Evolutionary conservation across 2,888 invertebrate genomes (phyloP).

Genomic region (Drosophila testacea): DNA sequence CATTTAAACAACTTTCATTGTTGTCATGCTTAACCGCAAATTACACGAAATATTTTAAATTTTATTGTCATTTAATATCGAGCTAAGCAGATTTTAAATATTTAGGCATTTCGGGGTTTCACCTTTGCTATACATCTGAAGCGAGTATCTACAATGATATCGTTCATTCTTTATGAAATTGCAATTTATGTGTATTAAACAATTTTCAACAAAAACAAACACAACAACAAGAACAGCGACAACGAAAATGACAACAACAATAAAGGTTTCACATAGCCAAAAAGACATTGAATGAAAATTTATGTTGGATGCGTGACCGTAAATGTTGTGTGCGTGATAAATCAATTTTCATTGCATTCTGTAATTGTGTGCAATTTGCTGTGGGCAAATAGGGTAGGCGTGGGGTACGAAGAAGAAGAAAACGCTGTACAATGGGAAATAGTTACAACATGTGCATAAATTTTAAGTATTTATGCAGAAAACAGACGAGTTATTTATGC

Average conservation of each 20-base stretch:
- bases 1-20: slow-evolving; percentile 43
- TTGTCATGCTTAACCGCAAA: slow-evolving; percentile 42
- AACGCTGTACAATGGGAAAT: slow-evolving; percentile 8
- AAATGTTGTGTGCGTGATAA: slow-evolving; percentile 78
- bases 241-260: slow-evolving; percentile 21
- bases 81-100: slow-evolving; percentile 16
- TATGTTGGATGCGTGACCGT: slow-evolving; percentile 76
- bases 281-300: slow-evolving; percentile 77
- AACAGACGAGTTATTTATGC: slow-evolving; percentile 58
- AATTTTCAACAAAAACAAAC: slow-evolving; percentile 61
- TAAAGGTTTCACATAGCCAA: slow-evolving; percentile 53
- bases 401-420: neutral
- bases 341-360: slow-evolving; percentile 79
- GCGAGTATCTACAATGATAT: slow-evolving; percentile 1
- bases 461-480: slow-evolving; percentile 69
- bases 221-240: slow-evolving; percentile 15
- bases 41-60: slow-evolving; percentile 36
- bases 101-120: slow-evolving; percentile 9
- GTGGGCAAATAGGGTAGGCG: slow-evolving; percentile 1
- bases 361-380: slow-evolving; percentile 74
- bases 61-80: slow-evolving; percentile 47
- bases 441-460: slow-evolving; percentile 44
- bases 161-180: slow-evolving; percentile 54
- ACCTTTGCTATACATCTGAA: slow-evolving; percentile 3
- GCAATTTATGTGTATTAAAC: slow-evolving; percentile 70